These are phyloP conservation scores for Pheosia tremula DNA, from an alignment of 2,888 invertebrate genomes.

Conservation along the genomic window DNA sequence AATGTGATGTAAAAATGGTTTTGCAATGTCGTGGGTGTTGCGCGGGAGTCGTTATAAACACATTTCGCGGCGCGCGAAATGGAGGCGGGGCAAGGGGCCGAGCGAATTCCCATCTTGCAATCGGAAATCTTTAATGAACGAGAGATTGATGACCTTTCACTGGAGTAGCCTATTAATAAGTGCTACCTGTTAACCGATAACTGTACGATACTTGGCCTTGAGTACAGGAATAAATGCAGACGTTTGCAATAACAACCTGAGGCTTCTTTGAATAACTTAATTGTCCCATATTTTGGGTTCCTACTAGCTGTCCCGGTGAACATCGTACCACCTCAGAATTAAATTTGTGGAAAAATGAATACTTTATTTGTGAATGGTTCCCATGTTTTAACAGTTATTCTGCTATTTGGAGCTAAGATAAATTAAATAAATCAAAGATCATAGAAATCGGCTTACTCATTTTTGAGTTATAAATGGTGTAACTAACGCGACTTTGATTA, in stretches of 20 bases:
- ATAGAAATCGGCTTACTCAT: no score
- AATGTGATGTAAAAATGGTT: slow-evolving; percentile 36
- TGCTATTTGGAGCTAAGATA: no score
- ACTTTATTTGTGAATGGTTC: no score
- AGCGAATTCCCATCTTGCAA: slow-evolving; percentile 50
- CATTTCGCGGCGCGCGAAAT: slow-evolving; percentile 73
- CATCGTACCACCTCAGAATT: no score
- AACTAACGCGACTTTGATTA: no score
- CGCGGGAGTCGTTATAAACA: slow-evolving; percentile 72
- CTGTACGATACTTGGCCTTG: background rate
- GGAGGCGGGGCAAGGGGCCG: slow-evolving; percentile 62
- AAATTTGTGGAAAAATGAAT: no score
- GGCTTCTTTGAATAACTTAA: background rate
- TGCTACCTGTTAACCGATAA: slow-evolving; percentile 1
- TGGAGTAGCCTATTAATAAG: slow-evolving; percentile 1
- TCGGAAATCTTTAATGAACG: slow-evolving; percentile 62
- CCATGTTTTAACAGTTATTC: no score
- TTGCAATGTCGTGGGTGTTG: slow-evolving; percentile 65
- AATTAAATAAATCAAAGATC: no score
- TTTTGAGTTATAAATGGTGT: no score
- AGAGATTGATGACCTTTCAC: slow-evolving; percentile 38
- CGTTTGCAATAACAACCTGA: background rate
- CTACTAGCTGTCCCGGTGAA: no score
- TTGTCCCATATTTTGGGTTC: no score
- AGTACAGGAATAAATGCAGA: no score